Percentiles rank a stretch among this genome's conserved stretches.
Evolutionary conservation across 2,113 vertebrate genomes (phyloP).

Genomic region (Apteryx mantelli): DNA sequence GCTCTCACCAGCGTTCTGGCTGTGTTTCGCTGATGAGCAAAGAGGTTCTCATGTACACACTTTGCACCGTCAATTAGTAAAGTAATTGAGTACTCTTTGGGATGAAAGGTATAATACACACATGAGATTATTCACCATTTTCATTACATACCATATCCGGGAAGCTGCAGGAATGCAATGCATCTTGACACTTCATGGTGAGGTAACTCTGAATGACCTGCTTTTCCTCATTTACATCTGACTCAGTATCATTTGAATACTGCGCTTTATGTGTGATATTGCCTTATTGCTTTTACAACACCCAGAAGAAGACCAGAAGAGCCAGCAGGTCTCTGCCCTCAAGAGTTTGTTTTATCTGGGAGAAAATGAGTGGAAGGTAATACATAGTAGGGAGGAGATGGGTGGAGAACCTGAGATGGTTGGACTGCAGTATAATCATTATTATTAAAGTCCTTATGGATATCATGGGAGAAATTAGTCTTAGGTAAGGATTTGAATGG

Average conservation of each 20-base stretch:
- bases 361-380: slow-evolving; percentile 63
- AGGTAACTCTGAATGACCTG: slow-evolving; percentile 70
- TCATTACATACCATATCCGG: slow-evolving; percentile 60
- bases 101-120: slow-evolving; percentile 57
- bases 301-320: slow-evolving; percentile 28
- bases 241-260: slow-evolving; percentile 54
- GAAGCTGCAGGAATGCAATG: slow-evolving; percentile 58
- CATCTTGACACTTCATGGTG: slow-evolving; percentile 15
- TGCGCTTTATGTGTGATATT: slow-evolving; percentile 57
- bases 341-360: slow-evolving; percentile 59
- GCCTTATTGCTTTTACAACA: slow-evolving; percentile 61
- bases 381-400: slow-evolving; percentile 63
- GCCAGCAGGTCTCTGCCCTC: slow-evolving; percentile 60
- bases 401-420: slow-evolving; percentile 53
- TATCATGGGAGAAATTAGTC: slow-evolving; percentile 67
- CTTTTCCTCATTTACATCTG: slow-evolving; percentile 68
- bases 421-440: slow-evolving; percentile 54
- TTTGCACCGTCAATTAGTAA: slow-evolving; percentile 60
- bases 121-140: slow-evolving; percentile 59
- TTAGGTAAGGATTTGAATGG: slow-evolving; percentile 64
- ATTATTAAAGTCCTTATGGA: slow-evolving; percentile 55
- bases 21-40: not conserved
- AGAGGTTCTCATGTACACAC: slow-evolving; percentile 20
- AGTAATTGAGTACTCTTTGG: slow-evolving; percentile 60
- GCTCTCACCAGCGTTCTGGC: not conserved